Percentiles rank a stretch among this genome's conserved stretches.
phyloP scores from a whole-genome alignment of 2,113 vertebrate genomes.

The Lamprologus callipterus region DNA sequence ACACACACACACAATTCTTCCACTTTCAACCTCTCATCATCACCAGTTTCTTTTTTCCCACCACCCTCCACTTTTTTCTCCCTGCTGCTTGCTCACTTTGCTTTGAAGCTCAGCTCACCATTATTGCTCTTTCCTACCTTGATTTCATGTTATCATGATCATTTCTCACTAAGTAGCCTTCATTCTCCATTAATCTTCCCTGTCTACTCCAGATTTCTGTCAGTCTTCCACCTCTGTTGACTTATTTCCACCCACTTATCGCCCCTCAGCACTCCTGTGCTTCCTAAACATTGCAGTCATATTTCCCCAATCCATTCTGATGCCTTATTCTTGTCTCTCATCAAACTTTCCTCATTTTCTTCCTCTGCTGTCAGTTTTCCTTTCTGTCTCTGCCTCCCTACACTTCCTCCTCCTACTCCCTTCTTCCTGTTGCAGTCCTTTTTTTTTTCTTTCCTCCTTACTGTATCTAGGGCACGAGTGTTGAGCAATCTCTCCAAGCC shows the following conservation, averaged over 20 bases:
- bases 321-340: background rate
- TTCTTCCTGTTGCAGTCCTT: background rate
- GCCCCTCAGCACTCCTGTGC: background rate
- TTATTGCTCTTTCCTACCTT: slow-evolving; percentile 1
- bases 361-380: slow-evolving; percentile 21
- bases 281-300: slow-evolving; percentile 1
- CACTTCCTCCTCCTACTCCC: background rate
- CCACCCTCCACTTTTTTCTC: background rate
- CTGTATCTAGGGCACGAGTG: slow-evolving; percentile 42
- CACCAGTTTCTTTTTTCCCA: slow-evolving; percentile 18
- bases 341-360: slow-evolving; percentile 10
- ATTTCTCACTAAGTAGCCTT: background rate
- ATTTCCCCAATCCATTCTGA: background rate
- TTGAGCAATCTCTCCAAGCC: slow-evolving; percentile 44
- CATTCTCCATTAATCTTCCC: slow-evolving; percentile 28
- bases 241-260: slow-evolving; percentile 35
- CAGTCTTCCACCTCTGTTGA: slow-evolving; percentile 20
- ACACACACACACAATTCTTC: background rate
- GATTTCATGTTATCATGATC: slow-evolving; percentile 29
- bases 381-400: background rate
- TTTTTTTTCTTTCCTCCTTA: background rate
- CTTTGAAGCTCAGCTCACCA: background rate
- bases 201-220: slow-evolving; percentile 19
- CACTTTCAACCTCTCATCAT: slow-evolving; percentile 15
- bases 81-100: background rate